phyloP scores from a whole-genome alignment of 2,113 vertebrate genomes.

The Melanerpes aurifrons region DNA sequence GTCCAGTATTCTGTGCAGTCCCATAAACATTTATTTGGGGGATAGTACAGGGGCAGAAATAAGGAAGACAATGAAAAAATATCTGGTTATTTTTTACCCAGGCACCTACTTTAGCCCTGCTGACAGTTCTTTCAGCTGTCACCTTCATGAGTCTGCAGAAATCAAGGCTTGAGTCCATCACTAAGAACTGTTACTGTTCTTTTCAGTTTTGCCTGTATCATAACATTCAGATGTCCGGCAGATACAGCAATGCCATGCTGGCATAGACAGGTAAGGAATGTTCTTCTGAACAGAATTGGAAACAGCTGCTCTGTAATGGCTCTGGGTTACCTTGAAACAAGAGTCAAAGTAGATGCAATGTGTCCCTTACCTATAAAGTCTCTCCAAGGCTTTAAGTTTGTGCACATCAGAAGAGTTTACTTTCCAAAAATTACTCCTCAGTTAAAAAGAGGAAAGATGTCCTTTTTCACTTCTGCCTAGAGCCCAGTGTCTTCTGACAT shows the following conservation, averaged over 20 bases:
- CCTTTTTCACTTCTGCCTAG: slow-evolving; percentile 48
- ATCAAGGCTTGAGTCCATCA: not conserved
- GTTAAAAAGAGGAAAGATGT: slow-evolving; percentile 20
- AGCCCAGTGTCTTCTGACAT: slow-evolving; percentile 24
- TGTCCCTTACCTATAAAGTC: not conserved
- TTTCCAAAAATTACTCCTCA: slow-evolving; percentile 25
- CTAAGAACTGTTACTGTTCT: not conserved
- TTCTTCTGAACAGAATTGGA: slow-evolving; percentile 22
- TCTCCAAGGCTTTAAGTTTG: not conserved
- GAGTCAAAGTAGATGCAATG: not conserved
- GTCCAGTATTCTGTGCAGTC: not conserved
- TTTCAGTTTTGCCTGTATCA: not conserved
- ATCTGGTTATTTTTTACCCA: not conserved
- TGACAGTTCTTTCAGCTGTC: not conserved
- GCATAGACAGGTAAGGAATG: not conserved
- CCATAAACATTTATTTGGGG: not conserved
- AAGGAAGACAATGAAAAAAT: not conserved
- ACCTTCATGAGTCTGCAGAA: not conserved
- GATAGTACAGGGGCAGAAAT: not conserved
- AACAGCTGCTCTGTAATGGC: slow-evolving; percentile 13
- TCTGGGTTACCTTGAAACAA: slow-evolving; percentile 11
- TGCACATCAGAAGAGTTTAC: slow-evolving; percentile 20
- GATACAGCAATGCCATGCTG: not conserved
- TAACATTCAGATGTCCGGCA: not conserved
- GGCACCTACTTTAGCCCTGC: not conserved